Base-by-base conservation (phyloP, 37 sponge, comb jelly and placozoan genomes). In the Petrosia ficiformis region DNA sequence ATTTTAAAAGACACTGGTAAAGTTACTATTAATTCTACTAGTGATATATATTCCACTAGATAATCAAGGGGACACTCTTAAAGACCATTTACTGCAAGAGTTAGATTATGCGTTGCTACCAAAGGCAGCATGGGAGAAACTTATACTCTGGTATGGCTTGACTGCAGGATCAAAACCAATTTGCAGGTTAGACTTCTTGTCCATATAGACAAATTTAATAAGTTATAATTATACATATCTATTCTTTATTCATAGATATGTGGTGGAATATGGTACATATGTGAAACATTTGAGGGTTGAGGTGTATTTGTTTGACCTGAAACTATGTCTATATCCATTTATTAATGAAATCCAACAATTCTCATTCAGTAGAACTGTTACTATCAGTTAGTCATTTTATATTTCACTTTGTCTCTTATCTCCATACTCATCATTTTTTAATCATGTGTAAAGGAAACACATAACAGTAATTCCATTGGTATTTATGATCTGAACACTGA, bases 251-350 rank as follows among this genome's bases (percentile, higher is more conserved):
- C n/a, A 39, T 72, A 78, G 92, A 42, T 73, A 63, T 41, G 94
- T 89, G 52, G 85, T 93, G 65, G 86, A 88, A 68, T 71, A 84
- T 61, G 94, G 94, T 19, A 60, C 77, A 4, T 89, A 84, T 73
- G 82, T 92, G 82, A 91, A 92, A 78, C 89, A 91, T 61, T 80
- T 82, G 57, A 95, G 89, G 71, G 96, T 95, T 57, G 96, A 95
- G 67, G 90, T 95, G 11, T 95, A 95, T 67, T 72, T 82, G 44
- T 52, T 87, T 54, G 79, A 92, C 21, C 70, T 95, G 42, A 92
- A 88, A 44, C 80, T 92, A 24, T 78, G 75, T 71, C 64, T 87
- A 11, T 79, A 85, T 72, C 80, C 89, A 8, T 43, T 85, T 33
- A 19, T 36, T 24, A 74, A 83, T 32, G 71, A 87, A 28, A 81